These are phyloP conservation scores for Acronicta alni DNA, from an alignment of 2,888 invertebrate species.

Conservation along the genomic window DNA sequence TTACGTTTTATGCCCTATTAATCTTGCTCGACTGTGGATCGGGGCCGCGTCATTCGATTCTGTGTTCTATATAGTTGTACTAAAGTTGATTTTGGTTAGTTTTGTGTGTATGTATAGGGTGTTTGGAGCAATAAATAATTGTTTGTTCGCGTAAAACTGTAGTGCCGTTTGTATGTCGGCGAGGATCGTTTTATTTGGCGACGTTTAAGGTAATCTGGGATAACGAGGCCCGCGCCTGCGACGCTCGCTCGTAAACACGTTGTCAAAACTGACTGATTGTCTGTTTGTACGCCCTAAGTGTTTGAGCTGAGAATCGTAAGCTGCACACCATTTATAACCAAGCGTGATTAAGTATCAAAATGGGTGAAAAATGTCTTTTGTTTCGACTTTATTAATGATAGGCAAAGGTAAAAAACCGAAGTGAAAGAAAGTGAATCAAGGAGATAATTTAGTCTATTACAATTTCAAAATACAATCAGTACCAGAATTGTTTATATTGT, in stretches of 20 bases:
- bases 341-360: slow-evolving; percentile 49
- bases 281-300: slow-evolving; percentile 56
- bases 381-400: slow-evolving; percentile 14
- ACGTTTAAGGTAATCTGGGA: slow-evolving; percentile 80
- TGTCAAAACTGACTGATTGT: slow-evolving; percentile 67
- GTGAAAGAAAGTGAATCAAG: too few relatives aligned
- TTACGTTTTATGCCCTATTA: slow-evolving; percentile 89
- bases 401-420: neutral
- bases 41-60: slow-evolving; percentile 59
- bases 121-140: slow-evolving; percentile 87
- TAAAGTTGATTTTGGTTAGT: slow-evolving; percentile 68
- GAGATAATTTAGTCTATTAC: too few relatives aligned
- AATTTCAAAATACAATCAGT: too few relatives aligned
- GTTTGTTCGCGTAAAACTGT: slow-evolving; percentile 86
- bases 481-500: too few relatives aligned
- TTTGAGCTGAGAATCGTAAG: slow-evolving; percentile 50
- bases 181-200: slow-evolving; percentile 77
- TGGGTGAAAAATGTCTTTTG: slow-evolving; percentile 32
- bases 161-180: slow-evolving; percentile 77
- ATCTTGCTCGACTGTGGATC: slow-evolving; percentile 82
- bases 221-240: slow-evolving; percentile 72
- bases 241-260: slow-evolving; percentile 61
- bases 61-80: slow-evolving; percentile 56
- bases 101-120: slow-evolving; percentile 65
- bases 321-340: slow-evolving; percentile 45